A percentile compares a stretch with the other conserved stretches of the same genome.
phyloP scores from a whole-genome alignment of 1,140 invertebrate species.

The Belonocnema kinseyi region DNA sequence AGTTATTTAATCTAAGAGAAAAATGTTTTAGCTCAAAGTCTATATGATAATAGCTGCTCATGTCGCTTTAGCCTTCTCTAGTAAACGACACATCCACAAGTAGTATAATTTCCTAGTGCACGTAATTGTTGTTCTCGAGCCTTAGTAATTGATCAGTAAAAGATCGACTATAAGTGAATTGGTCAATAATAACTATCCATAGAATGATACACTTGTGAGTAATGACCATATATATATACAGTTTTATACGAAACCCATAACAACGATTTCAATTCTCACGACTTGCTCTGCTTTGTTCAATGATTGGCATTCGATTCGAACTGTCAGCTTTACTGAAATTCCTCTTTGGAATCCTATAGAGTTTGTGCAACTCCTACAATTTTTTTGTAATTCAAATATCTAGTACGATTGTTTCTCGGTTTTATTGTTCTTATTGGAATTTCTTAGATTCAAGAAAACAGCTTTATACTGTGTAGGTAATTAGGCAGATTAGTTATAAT shows the following conservation, averaged over 20 bases:
- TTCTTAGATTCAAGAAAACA: too few relatives aligned
- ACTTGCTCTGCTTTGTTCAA: background rate
- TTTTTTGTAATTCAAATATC: background rate
- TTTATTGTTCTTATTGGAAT: too few relatives aligned
- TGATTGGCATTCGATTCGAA: background rate
- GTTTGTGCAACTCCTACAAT: background rate
- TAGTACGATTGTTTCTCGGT: too few relatives aligned
- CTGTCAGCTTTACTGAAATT: background rate
- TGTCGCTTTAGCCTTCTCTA: background rate
- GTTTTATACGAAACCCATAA: background rate
- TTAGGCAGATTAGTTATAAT: too few relatives aligned
- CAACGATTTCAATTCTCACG: constrained; percentile 15
- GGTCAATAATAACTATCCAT: background rate
- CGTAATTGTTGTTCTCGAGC: constrained; percentile 8
- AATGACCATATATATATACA: background rate
- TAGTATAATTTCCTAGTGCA: background rate
- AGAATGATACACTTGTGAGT: background rate
- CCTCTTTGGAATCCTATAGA: background rate
- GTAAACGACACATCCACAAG: background rate
- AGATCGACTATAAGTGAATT: background rate
- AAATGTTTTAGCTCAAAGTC: background rate
- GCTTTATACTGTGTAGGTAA: too few relatives aligned
- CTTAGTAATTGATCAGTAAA: constrained; percentile 12
- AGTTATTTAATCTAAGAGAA: background rate
- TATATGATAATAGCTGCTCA: background rate